Conservation (phyloP, 2,113 vertebrate genomes). For the Scomber colias region DNA sequence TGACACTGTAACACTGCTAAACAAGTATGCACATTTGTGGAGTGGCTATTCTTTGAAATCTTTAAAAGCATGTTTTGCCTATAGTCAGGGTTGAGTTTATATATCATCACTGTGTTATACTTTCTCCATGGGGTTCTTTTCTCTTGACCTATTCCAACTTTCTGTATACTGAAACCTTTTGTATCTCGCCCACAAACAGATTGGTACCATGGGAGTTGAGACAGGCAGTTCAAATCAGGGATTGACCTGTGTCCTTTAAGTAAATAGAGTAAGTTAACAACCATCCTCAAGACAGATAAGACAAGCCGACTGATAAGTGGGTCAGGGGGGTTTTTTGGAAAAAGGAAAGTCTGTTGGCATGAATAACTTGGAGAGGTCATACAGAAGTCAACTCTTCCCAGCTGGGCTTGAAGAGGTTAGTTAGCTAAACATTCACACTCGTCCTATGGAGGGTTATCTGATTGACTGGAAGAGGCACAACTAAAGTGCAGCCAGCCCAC, state of each 20-base stretch:
- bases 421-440: conserved; percentile 59
- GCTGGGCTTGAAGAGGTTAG: conserved; percentile 56
- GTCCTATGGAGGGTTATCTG: conserved; percentile 67
- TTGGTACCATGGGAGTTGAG: conserved; percentile 60
- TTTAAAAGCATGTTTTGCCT: not conserved
- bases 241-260: conserved; percentile 66
- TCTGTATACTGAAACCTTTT: conserved; percentile 32
- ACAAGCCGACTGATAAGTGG: conserved; percentile 56
- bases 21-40: not conserved
- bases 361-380: conserved; percentile 55
- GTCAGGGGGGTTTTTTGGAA: conserved; percentile 35
- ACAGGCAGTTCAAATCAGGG: conserved; percentile 53
- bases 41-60: too few relatives aligned
- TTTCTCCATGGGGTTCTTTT: not conserved
- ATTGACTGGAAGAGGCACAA: conserved; percentile 60
- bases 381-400: conserved; percentile 67
- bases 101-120: conserved; percentile 1
- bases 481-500: conserved; percentile 42
- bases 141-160: conserved; percentile 12
- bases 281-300: conserved; percentile 70
- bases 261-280: conserved; percentile 68
- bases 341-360: conserved; percentile 52
- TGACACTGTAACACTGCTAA: not conserved
- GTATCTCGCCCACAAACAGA: conserved; percentile 44
- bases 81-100: conserved; percentile 27